Evolutionary conservation across 92 coral and sea anemone species (phyloP).

Genomic region (Actinernus sp.): DNA sequence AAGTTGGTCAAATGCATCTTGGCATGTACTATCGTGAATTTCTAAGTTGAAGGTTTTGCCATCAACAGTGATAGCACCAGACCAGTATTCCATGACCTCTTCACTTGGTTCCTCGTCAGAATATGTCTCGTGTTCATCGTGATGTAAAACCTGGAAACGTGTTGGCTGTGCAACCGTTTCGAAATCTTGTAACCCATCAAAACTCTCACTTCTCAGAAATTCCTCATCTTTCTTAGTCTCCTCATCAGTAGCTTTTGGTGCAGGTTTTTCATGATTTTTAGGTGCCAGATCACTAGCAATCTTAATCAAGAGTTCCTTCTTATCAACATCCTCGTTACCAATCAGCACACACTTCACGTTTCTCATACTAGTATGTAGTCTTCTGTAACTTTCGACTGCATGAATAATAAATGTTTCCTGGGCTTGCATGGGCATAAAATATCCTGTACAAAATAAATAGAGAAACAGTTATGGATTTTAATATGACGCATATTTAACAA

Average conservation of each 20-base stretch:
- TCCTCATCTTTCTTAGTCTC: background rate
- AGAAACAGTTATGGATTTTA: no score
- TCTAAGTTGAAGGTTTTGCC: conserved; percentile 45
- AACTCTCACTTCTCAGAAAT: background rate
- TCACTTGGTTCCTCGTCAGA: conserved; percentile 27
- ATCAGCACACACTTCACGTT: conserved; percentile 78
- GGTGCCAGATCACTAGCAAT: background rate
- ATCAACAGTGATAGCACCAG: conserved; percentile 55
- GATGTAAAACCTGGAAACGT: conserved; percentile 40
- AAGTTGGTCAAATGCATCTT: conserved; percentile 69
- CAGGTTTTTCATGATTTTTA: conserved; percentile 9
- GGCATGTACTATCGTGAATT: conserved; percentile 65
- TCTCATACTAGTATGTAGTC: no score
- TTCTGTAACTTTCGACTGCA: no score
- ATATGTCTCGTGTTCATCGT: conserved; percentile 18
- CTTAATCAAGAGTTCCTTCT: conserved; percentile 69
- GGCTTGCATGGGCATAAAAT: no score
- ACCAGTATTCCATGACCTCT: conserved; percentile 32
- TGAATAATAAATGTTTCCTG: no score
- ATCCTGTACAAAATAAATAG: no score
- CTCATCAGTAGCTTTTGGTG: conserved; percentile 15
- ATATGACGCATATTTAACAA: no score
- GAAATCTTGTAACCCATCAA: background rate
- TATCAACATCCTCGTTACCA: conserved; percentile 88
- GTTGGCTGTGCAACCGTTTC: conserved; percentile 1